Conservation (phyloP, 2,888 invertebrate species). For the Protophormia terraenovae region DNA sequence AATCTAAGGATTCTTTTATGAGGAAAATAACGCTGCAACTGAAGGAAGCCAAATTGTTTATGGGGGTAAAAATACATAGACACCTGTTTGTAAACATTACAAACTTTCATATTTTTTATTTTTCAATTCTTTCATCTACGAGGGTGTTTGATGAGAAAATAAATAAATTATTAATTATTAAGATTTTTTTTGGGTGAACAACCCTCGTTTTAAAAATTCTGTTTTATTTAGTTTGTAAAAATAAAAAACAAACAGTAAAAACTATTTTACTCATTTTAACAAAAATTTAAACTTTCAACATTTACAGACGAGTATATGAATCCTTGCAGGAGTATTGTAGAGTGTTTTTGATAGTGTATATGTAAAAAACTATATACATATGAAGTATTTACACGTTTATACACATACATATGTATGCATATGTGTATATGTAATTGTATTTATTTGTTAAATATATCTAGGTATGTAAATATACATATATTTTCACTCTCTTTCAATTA, state of each 20-base stretch:
- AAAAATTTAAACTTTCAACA: slow-evolving; percentile 30
- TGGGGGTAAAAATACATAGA: not conserved
- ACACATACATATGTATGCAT: not conserved
- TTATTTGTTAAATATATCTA: slow-evolving; percentile 6
- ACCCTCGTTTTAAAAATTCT: not conserved
- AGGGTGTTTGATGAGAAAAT: not conserved
- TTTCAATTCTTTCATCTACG: not conserved
- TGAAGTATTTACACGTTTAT: too few relatives aligned
- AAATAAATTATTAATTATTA: not conserved
- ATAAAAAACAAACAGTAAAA: not conserved
- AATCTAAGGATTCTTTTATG: too few relatives aligned
- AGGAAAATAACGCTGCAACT: not conserved
- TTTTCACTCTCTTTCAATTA: slow-evolving; percentile 49
- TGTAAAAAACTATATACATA: not conserved
- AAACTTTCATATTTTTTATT: not conserved
- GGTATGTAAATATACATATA: not conserved
- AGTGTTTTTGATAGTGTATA: not conserved
- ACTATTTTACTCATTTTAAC: slow-evolving; percentile 14
- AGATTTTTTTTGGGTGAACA: too few relatives aligned
- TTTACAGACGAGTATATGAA: not conserved
- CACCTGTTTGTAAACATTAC: slow-evolving; percentile 9
- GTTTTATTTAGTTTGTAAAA: slow-evolving; percentile 20
- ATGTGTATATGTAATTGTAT: not conserved
- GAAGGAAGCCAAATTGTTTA: not conserved
- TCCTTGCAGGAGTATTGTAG: not conserved